Percentiles rank a stretch among this genome's conserved stretches.
phyloP scores from a whole-genome alignment of 2,888 invertebrate genomes.

The Pachycephus smyrnensis region DNA sequence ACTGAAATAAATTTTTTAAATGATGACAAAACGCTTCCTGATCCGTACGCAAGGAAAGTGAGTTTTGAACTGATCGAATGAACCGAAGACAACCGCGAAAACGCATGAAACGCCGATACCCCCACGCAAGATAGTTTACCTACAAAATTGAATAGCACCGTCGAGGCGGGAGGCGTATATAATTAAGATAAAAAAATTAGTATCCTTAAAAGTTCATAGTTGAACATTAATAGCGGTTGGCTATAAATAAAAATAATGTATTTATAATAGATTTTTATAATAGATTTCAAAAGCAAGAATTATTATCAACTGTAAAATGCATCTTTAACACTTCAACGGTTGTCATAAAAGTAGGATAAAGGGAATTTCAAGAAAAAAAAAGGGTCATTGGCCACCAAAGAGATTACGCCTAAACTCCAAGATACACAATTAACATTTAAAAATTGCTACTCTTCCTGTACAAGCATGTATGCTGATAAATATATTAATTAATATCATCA shows the following conservation, averaged over 20 bases:
- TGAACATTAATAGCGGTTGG: not conserved
- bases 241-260: not conserved
- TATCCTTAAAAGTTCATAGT: not conserved
- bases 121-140: not conserved
- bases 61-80: not conserved
- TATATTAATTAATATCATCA: not conserved
- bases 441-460: not conserved
- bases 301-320: not conserved
- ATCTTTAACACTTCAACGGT: too few species aligned
- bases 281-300: too few species aligned
- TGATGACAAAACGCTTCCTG: not conserved
- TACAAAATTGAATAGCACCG: not conserved
- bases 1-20: not conserved
- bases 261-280: not conserved
- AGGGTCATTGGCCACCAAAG: too few species aligned
- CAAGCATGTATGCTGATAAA: not conserved
- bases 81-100: not conserved
- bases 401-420: too few species aligned
- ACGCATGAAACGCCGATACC: not conserved
- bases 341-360: too few species aligned
- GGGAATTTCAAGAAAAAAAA: too few species aligned
- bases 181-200: not conserved
- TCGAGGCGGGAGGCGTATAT: not conserved
- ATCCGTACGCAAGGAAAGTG: not conserved
- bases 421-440: not conserved